Percentiles rank a stretch among this genome's conserved stretches.
Conservation (phyloP, 2,113 vertebrate genomes). For the Azemiops feae region DNA sequence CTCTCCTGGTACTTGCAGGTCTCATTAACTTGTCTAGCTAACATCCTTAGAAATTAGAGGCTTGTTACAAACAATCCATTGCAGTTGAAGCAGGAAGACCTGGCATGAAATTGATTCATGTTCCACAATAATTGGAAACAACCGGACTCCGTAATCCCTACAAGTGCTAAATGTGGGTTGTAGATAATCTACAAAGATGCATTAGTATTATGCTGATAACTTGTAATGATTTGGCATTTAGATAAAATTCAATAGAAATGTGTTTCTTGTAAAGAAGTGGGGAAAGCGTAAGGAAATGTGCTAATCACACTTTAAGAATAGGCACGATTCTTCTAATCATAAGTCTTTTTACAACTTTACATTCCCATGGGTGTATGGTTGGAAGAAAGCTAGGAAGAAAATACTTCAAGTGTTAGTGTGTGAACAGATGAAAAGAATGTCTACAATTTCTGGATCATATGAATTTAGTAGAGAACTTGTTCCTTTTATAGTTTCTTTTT, state of each 20-base stretch:
- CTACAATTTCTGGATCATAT: not conserved
- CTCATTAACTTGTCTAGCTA: not conserved
- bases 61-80: not conserved
- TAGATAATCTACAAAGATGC: not conserved
- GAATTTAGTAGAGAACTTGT: not conserved
- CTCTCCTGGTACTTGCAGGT: not conserved
- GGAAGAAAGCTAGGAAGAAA: not conserved
- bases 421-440: not conserved
- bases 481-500: not conserved
- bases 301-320: not conserved
- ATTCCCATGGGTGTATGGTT: not conserved
- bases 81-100: not conserved
- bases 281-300: not conserved
- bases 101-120: slow-evolving; percentile 9
- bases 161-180: not conserved
- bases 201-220: not conserved
- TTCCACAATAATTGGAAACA: not conserved
- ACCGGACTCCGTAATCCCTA: not conserved
- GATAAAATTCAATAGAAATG: not conserved
- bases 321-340: not conserved
- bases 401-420: not conserved
- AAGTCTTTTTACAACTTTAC: not conserved
- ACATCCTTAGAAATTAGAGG: not conserved
- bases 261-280: not conserved
- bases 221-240: slow-evolving; percentile 1